phyloP scores from a whole-genome alignment of 2,113 vertebrate species.

The Silurus glanis region DNA sequence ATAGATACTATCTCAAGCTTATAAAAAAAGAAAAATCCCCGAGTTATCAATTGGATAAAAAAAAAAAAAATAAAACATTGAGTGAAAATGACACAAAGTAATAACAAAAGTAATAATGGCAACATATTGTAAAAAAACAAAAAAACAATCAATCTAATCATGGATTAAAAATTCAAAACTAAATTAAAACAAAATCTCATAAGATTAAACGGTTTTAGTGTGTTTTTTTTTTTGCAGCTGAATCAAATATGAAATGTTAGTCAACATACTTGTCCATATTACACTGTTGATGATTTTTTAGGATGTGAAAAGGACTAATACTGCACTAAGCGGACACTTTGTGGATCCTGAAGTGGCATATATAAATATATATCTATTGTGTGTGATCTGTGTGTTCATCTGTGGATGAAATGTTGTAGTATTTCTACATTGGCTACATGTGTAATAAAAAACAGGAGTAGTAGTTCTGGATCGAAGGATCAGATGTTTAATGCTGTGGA shows the following conservation, averaged over 20 bases:
- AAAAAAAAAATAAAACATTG: slow-evolving; percentile 46
- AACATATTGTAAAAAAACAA: slow-evolving; percentile 42
- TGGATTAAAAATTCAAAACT: slow-evolving; percentile 27
- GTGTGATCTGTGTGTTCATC: not conserved
- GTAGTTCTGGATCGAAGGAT: not conserved
- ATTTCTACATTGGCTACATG: not conserved
- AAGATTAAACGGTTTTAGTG: slow-evolving; percentile 46
- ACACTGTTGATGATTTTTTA: not conserved
- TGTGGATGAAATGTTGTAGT: not conserved
- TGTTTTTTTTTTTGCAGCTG: slow-evolving; percentile 41
- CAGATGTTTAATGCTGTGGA: not conserved
- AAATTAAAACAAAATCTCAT: slow-evolving; percentile 55
- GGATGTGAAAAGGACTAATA: slow-evolving; percentile 23
- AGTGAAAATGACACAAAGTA: slow-evolving; percentile 55
- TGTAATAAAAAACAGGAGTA: not conserved
- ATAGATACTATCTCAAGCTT: slow-evolving; percentile 47
- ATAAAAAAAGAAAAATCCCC: slow-evolving; percentile 48
- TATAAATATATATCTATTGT: not conserved
- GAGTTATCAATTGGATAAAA: slow-evolving; percentile 42
- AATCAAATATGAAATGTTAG: slow-evolving; percentile 49
- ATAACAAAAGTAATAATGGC: slow-evolving; percentile 19
- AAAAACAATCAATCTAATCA: slow-evolving; percentile 44
- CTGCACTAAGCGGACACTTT: slow-evolving; percentile 12
- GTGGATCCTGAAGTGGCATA: not conserved
- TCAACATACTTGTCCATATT: slow-evolving; percentile 54